Conservation (phyloP, 2,888 invertebrate species). For the Papilio protenor region DNA sequence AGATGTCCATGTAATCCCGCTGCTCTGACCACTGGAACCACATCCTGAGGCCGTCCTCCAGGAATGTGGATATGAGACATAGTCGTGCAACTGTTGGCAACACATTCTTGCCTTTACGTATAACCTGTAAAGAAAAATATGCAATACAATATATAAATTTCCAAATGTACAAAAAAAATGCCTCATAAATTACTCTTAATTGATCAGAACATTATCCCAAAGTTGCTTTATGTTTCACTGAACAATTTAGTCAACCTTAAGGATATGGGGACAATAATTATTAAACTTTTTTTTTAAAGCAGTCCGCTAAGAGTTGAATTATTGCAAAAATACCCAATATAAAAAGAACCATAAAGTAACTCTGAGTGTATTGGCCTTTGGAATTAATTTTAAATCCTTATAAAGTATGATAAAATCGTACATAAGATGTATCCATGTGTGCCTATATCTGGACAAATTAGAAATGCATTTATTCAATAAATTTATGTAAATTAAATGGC, state of each 20-base stretch:
- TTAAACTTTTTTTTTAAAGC: no score
- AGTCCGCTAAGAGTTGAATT: neutral
- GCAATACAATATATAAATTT: neutral
- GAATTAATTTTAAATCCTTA: neutral
- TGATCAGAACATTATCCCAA: no score
- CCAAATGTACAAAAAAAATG: neutral
- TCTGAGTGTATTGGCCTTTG: neutral
- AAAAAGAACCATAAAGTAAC: neutral
- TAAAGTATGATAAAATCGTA: neutral
- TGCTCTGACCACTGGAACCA: slow-evolving; percentile 99
- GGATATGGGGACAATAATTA: neutral
- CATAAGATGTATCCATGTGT: neutral
- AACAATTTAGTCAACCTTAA: neutral
- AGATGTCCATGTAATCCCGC: slow-evolving; percentile 98
- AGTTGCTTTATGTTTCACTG: neutral
- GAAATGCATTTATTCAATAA: neutral
- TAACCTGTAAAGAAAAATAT: slow-evolving; percentile 87
- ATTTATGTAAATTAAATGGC: slow-evolving; percentile 13
- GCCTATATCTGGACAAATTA: neutral
- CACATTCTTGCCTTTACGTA: slow-evolving; percentile 95
- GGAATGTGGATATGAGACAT: slow-evolving; percentile 98
- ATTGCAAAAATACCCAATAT: neutral
- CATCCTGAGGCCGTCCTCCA: slow-evolving; percentile 99
- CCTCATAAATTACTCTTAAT: neutral
- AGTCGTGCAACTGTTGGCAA: slow-evolving; percentile 97